Evolutionary conservation across 2,797 vertebrate genomes (phyloP).

Genomic region (Artibeus lituratus): DNA sequence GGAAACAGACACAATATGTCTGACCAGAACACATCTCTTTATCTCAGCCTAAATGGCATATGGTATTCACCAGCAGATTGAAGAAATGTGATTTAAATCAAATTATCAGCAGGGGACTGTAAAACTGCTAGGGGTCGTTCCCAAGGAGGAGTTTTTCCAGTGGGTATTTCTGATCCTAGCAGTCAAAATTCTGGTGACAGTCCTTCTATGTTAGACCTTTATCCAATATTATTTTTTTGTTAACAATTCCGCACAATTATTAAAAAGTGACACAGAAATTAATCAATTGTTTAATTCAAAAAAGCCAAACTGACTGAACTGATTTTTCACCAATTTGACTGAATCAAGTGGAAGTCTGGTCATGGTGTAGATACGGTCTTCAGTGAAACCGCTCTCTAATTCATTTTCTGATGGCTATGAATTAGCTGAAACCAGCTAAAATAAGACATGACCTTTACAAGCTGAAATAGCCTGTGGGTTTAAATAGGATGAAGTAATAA

Average conservation of each 20-base stretch:
- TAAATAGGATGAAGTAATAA: conserved; percentile 52
- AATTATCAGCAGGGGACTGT: conserved; percentile 50
- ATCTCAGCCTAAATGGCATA: conserved; percentile 32
- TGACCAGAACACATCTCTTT: conserved; percentile 26
- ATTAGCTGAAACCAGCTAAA: conserved; percentile 53
- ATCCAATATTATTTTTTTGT: conserved; percentile 3
- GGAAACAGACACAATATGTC: conserved; percentile 15
- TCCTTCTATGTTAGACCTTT: not conserved
- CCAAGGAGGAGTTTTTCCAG: conserved; percentile 33
- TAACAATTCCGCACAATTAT: not conserved
- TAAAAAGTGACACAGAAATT: conserved; percentile 10
- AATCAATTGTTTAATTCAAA: conserved; percentile 5
- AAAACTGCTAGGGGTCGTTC: conserved; percentile 51
- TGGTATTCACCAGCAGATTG: conserved; percentile 52
- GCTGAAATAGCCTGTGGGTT: conserved; percentile 43
- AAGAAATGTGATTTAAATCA: conserved; percentile 63
- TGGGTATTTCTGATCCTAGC: conserved; percentile 17
- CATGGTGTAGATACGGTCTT: not conserved
- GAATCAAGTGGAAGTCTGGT: not conserved
- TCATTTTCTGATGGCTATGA: conserved; percentile 38
- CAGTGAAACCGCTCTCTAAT: conserved; percentile 15
- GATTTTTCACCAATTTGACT: not conserved
- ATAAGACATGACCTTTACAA: conserved; percentile 51
- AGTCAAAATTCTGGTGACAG: conserved; percentile 8
- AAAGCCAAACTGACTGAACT: not conserved